A percentile compares a stretch with the other conserved stretches of the same genome.
Conservation (phyloP, 2,888 invertebrate genomes). For the Leistus spinibarbis region DNA sequence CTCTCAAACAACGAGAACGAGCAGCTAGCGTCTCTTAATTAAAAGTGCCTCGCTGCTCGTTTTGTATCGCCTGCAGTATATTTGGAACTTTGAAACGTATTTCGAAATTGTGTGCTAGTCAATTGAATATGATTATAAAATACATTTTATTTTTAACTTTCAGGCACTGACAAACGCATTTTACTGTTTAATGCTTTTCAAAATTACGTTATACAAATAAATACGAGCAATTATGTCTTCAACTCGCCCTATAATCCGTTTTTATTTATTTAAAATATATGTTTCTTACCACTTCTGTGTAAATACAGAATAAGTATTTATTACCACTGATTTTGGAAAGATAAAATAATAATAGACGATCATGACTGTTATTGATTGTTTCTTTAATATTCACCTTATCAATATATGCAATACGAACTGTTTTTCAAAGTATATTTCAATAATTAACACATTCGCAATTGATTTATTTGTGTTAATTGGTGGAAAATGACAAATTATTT, state of each 20-base stretch:
- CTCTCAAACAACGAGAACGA: not conserved
- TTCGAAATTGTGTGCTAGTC: not conserved
- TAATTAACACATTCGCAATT: too few species aligned
- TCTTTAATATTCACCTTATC: too few species aligned
- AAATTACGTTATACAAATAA: not conserved
- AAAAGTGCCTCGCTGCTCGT: conserved; percentile 20
- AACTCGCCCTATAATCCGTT: not conserved
- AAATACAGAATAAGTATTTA: too few species aligned
- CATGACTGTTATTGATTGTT: too few species aligned
- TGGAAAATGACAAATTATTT: too few species aligned
- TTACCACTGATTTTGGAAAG: too few species aligned
- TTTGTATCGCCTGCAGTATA: not conserved
- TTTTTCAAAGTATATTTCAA: too few species aligned
- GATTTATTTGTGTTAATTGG: too few species aligned
- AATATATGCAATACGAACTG: too few species aligned
- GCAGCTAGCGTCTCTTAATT: conserved; percentile 20
- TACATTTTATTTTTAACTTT: not conserved
- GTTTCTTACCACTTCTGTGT: not conserved
- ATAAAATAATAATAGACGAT: too few species aligned
- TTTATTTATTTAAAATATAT: not conserved
- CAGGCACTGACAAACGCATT: too few species aligned
- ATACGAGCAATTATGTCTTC: not conserved
- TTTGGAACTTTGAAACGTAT: not conserved
- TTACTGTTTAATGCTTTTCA: too few species aligned
- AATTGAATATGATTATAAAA: not conserved